Evolutionary conservation across 2,888 invertebrate genomes (phyloP), one percentile per base, ranked within the genome.

Genomic region (Andrena bicolor): DNA sequence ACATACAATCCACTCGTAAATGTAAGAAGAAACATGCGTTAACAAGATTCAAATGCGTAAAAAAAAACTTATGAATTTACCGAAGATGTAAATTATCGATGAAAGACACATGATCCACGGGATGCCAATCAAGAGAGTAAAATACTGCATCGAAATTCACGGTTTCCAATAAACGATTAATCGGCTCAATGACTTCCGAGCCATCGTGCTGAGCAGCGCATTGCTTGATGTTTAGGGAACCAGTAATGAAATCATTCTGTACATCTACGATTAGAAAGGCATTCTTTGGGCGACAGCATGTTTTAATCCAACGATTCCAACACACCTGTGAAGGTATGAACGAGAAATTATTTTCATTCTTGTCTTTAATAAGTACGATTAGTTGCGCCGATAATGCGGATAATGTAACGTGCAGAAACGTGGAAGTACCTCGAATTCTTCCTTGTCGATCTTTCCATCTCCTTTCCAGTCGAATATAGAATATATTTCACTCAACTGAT

Each of bases 91-190:
- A 96, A 94, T 99, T 99, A 93, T 99, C 99, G 87, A 98, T 97
- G 94, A 99, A 99, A 7, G 99, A 99, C 51, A 99, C 98, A 94
- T 99, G 99, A 94, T 99, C 97, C 56, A 96, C 96, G 0, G 99
- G 99, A 95, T 99, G 99, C 99, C 99, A 99, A 95, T 99, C 99
- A 90, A 98, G 95, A 0, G 99, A 98, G 95, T 99, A 99, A 94
- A 98, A 98, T 61, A 98, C 96, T 35, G 96, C 96, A 94, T 98
- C 97, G 94, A 99, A 99, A 73, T 96, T 95, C 10, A 98, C 96
- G 0, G 96, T 95, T 71, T 97, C 97, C 92, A 98, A 94, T 53
- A 99, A 95, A 56, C 96, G 95, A 95, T 99, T 99, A 90, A 98
- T 98, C 0, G 98, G 97, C 85, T 98, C 98, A 85, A 99, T 96